phyloP scores from a whole-genome alignment of 2,888 invertebrate species.

The Bugula neritina region DNA sequence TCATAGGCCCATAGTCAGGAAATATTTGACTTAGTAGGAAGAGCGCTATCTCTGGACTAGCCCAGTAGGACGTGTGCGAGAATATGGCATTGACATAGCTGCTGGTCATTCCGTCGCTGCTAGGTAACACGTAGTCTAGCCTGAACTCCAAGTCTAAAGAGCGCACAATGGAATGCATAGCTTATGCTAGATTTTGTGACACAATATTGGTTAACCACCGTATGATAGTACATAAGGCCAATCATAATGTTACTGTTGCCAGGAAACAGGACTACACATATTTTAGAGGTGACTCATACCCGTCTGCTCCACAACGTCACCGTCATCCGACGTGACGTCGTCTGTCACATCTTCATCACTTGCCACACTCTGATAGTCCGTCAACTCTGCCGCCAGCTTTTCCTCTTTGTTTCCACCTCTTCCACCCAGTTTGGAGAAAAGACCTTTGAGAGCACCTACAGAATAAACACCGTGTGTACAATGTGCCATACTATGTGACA shows the following conservation, averaged over 20 bases:
- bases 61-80: slow-evolving; percentile 65
- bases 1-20: slow-evolving; percentile 28
- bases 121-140: slow-evolving; percentile 61
- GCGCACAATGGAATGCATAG: not conserved
- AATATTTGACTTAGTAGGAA: slow-evolving; percentile 57
- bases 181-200: no score
- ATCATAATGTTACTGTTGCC: no score
- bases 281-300: no score
- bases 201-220: no score
- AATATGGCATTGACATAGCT: slow-evolving; percentile 61
- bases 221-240: no score
- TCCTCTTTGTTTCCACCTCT: not conserved
- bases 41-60: slow-evolving; percentile 61
- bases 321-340: slow-evolving; percentile 9
- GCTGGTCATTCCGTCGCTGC: slow-evolving; percentile 56
- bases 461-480: not conserved
- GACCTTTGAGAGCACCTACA: slow-evolving; percentile 10
- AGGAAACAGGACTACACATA: no score
- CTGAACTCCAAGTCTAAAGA: slow-evolving; percentile 59
- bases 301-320: not conserved
- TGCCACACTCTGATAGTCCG: not conserved
- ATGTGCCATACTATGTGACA: no score
- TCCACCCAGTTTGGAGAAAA: slow-evolving; percentile 2
- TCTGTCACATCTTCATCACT: slow-evolving; percentile 18
- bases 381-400: slow-evolving; percentile 13